Evolutionary conservation across 2,888 invertebrate genomes (phyloP), one percentile per base, ranked within the genome.

Genomic region (Penaeus monodon): DNA sequence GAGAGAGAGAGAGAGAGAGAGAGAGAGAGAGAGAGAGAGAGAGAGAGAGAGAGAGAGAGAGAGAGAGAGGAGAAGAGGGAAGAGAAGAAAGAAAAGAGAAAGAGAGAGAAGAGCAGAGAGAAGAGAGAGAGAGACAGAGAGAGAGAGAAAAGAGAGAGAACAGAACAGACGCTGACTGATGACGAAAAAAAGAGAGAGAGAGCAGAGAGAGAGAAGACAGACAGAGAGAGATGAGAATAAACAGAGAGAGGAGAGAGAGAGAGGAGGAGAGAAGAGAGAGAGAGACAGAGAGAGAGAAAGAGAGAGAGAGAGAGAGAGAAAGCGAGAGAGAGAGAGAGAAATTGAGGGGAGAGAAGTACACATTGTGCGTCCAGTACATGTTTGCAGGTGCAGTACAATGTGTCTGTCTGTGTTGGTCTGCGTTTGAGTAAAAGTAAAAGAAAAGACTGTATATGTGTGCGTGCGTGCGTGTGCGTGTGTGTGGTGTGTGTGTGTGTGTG

Each of bases 221-320:
- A 38, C 4, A 38, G 38, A 29, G 38, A 81, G 49, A 29, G n/a
- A 73, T 6, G 17, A 29, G 57, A n/a, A n/a, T n/a, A n/a, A n/a
- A n/a, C n/a, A n/a, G n/a, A n/a, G n/a, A n/a, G 7, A 7, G 7
- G 38, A 38, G 38, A 38, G 38, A 29, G 38, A 81, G 49, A 29
- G n/a, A 73, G 17, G 17, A 29, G 57, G 24, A 49, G 70, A 44
- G n/a, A 14, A 76, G 76, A 76, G 44, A 76, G 76, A 76, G 76
- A 76, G 76, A 76, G 44, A 76, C 44, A 76, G 76, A 38, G 76
- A 76, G 76, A 76, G 76, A 76, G 76, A 76, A 4, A 76, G 76
- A 76, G 44, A 76, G 44, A 44, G 29, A 38, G n/a, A 38, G 29
- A 29, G n/a, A 44, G 17, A 38, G 20, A 65, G 14, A 38, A 38